A percentile compares a stretch with the other conserved stretches of the same genome.
phyloP scores from a whole-genome alignment of 2,797 vertebrate species.

The Dendrocincla fuliginosa region DNA sequence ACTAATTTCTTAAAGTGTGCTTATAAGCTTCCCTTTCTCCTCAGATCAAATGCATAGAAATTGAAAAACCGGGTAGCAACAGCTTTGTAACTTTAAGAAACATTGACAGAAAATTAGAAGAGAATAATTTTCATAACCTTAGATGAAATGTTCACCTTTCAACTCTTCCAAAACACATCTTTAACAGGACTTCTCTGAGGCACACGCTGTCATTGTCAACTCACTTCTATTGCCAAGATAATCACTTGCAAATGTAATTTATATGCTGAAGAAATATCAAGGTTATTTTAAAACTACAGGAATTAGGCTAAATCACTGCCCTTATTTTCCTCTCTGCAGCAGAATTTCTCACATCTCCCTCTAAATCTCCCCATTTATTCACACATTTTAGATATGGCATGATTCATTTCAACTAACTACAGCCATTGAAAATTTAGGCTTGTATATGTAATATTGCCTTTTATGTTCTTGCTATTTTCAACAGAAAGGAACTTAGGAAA shows the following conservation, averaged over 20 bases:
- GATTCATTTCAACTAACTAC: not conserved
- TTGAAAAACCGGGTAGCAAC: not conserved
- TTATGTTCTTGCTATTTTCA: not conserved
- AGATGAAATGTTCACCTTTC: conserved; percentile 4
- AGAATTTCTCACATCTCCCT: not conserved
- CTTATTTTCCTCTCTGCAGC: not conserved
- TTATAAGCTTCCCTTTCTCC: not conserved
- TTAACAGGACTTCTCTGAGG: not conserved
- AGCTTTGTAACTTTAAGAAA: not conserved
- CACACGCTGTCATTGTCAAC: not conserved
- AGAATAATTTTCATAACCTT: not conserved
- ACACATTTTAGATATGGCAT: not conserved
- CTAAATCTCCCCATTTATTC: not conserved
- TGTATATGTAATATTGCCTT: not conserved
- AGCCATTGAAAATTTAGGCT: not conserved
- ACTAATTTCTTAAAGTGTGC: not conserved
- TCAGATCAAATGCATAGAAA: not conserved
- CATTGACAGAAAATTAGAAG: not conserved
- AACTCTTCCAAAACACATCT: not conserved
- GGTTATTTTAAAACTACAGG: conserved; percentile 11
- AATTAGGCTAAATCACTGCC: conserved; percentile 14
- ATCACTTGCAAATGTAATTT: not conserved
- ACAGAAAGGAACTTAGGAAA: not conserved
- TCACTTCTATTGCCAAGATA: not conserved
- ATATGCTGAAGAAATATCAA: conserved; percentile 12